Percentiles rank a stretch among this genome's conserved stretches.
These are phyloP conservation scores for Dipodomys stephensi DNA, from an alignment of 2,113 vertebrate genomes.

Conservation along the genomic window DNA sequence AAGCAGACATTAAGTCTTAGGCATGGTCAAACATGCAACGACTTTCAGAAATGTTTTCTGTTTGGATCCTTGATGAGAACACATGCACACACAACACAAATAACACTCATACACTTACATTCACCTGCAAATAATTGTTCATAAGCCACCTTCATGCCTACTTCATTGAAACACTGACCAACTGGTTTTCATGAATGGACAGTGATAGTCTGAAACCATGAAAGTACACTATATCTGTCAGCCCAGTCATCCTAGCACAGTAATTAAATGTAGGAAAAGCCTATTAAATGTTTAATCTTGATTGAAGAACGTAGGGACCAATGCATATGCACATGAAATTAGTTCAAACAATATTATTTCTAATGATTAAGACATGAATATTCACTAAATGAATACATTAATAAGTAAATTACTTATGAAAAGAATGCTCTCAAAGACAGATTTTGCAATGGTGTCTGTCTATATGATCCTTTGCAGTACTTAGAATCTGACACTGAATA, in stretches of 20 bases:
- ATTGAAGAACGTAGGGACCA: not conserved
- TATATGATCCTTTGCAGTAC: not conserved
- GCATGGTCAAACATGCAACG: slow-evolving; percentile 26
- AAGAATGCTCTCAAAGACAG: not conserved
- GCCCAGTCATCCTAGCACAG: not conserved
- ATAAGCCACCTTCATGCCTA: not conserved
- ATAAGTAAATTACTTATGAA: not conserved
- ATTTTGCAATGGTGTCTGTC: not conserved
- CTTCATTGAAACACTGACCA: not conserved
- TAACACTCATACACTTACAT: too few species aligned
- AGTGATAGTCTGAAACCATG: not conserved
- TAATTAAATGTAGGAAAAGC: not conserved
- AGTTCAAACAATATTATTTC: not conserved
- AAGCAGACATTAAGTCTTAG: not conserved
- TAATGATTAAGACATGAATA: slow-evolving; percentile 12
- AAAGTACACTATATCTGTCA: not conserved
- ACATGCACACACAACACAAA: not conserved
- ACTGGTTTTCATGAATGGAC: not conserved
- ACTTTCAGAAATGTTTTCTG: not conserved
- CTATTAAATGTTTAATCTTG: not conserved
- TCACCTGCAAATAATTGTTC: not conserved
- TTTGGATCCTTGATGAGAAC: not conserved
- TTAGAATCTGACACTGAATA: not conserved
- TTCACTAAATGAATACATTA: not conserved
- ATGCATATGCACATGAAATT: not conserved